Evolutionary conservation across 2,113 vertebrate genomes (phyloP).

Genomic region (Eolophus roseicapilla): DNA sequence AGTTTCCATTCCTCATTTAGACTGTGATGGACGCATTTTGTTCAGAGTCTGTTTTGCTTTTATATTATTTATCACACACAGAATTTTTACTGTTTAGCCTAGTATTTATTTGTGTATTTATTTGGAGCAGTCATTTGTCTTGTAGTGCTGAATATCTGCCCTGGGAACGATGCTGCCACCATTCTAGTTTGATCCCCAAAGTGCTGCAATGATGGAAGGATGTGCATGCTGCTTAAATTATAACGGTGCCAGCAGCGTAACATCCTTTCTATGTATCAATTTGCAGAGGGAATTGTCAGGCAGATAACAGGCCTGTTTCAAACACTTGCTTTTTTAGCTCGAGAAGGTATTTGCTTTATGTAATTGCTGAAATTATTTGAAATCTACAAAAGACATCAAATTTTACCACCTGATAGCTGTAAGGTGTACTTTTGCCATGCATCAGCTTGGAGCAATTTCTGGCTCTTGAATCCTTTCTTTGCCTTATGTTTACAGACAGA

Average conservation of each 20-base stretch:
- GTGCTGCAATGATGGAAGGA: background rate
- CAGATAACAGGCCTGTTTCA: background rate
- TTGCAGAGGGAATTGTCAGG: background rate
- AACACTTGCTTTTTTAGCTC: background rate
- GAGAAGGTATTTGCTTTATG: background rate
- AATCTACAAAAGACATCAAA: background rate
- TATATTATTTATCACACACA: background rate
- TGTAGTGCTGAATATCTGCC: background rate
- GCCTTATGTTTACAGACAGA: background rate
- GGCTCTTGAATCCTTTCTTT: background rate
- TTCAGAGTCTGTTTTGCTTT: background rate
- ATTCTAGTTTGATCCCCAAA: background rate
- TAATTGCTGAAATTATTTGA: background rate
- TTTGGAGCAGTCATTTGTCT: background rate
- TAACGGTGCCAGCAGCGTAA: background rate
- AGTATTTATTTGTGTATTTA: background rate
- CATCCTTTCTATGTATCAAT: background rate
- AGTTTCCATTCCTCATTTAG: background rate
- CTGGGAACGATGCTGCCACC: background rate
- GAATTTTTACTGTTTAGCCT: background rate
- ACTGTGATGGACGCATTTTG: rapidly evolving
- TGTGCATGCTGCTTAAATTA: background rate
- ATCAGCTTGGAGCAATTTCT: background rate
- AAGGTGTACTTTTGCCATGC: background rate
- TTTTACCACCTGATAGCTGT: background rate